These are phyloP conservation scores for Poecile atricapillus DNA, from an alignment of 2,113 vertebrate genomes.

Conservation along the genomic window DNA sequence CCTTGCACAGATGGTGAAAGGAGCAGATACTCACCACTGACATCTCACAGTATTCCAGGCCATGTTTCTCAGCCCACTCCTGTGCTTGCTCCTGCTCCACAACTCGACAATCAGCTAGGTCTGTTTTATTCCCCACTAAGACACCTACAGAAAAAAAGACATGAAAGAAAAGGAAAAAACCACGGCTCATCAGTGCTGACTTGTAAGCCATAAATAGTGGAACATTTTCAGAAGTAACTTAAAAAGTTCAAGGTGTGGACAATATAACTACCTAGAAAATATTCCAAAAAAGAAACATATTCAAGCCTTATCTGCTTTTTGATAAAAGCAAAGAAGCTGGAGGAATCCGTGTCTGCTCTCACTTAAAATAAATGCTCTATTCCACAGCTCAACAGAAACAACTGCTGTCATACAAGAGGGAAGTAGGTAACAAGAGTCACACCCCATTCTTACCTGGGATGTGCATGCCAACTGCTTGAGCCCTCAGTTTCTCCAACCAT, in stretches of 20 bases:
- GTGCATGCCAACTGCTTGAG: constrained; percentile 66
- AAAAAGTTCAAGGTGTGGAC: background rate
- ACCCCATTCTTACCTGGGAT: constrained; percentile 78
- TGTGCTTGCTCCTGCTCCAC: constrained; percentile 78
- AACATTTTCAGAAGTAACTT: background rate
- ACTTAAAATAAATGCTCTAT: background rate
- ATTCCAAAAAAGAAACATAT: background rate
- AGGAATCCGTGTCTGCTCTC: background rate
- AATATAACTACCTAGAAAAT: background rate
- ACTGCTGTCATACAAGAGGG: background rate
- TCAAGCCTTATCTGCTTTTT: background rate
- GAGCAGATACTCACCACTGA: constrained; percentile 82
- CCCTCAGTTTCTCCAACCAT: constrained; percentile 85
- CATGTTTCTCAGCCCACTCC: constrained; percentile 86
- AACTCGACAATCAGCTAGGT: constrained; percentile 80
- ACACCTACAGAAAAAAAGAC: constrained; percentile 73
- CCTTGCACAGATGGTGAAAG: background rate
- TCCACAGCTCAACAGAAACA: background rate
- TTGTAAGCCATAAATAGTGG: background rate
- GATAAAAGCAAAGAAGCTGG: background rate
- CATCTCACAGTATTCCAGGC: constrained; percentile 88
- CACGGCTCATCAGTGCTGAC: background rate
- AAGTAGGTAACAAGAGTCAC: background rate
- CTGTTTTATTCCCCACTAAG: constrained; percentile 92
- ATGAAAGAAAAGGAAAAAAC: background rate